Percentiles rank a stretch among this genome's conserved stretches.
Conservation (phyloP, 2,113 vertebrate species). For the Myotis brandtii region DNA sequence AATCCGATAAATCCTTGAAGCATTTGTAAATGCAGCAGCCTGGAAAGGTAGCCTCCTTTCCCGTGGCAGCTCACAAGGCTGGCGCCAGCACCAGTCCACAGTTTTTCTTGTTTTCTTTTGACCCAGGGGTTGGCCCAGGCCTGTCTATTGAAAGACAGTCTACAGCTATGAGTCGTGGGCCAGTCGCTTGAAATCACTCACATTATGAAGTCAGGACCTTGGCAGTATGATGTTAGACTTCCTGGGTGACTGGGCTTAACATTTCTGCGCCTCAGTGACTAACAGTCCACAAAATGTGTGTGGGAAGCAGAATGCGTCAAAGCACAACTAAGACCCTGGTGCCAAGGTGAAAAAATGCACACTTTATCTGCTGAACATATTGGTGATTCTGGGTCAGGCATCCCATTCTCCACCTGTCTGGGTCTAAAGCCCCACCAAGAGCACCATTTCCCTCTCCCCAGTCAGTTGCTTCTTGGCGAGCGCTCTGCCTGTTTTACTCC, state of each 20-base stretch:
- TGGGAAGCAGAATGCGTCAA: background rate
- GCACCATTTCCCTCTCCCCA: background rate
- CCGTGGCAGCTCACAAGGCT: background rate
- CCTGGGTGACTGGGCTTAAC: background rate
- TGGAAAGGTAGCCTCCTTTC: background rate
- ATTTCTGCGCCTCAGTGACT: background rate
- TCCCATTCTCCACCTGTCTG: background rate
- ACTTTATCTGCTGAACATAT: background rate
- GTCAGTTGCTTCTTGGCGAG: background rate
- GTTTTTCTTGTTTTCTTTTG: background rate
- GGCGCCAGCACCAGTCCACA: fast-evolving
- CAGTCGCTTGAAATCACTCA: background rate
- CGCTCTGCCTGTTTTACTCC: background rate
- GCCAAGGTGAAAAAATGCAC: background rate
- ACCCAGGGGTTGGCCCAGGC: background rate
- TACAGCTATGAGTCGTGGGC: background rate
- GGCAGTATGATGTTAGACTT: background rate
- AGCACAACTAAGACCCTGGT: background rate
- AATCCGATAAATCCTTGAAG: background rate
- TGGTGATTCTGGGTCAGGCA: background rate
- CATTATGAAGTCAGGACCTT: background rate
- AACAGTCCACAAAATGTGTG: background rate
- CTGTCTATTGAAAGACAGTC: background rate
- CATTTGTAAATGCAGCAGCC: background rate
- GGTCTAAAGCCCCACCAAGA: background rate